Percentiles rank a stretch among this genome's conserved stretches.
Conservation (phyloP, 2,797 vertebrate genomes). For the Sebastes jordani region DNA sequence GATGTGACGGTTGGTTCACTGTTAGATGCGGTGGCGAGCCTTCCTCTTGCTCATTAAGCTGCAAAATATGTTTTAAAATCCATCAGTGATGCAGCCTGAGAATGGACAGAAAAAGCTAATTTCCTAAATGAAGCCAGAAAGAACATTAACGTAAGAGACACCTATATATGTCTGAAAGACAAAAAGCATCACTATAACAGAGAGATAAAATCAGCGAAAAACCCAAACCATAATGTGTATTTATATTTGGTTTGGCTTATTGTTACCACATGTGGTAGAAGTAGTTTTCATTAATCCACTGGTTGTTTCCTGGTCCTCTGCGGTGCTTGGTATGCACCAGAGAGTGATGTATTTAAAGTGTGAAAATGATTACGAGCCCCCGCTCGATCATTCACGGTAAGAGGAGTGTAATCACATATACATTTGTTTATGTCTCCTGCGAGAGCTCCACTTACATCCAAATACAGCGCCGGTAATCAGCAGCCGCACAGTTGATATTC, state of each 20-base stretch:
- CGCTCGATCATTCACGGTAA: slow-evolving; percentile 12
- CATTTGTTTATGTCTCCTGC: slow-evolving; percentile 31
- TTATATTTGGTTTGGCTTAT: background rate
- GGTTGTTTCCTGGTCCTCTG: background rate
- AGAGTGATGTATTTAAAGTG: slow-evolving; percentile 23
- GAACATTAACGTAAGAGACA: background rate
- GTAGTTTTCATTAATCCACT: background rate
- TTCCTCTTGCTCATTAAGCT: too few species aligned
- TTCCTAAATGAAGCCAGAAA: background rate
- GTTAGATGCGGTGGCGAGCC: too few species aligned
- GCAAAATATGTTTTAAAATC: too few species aligned
- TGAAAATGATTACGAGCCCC: slow-evolving; percentile 7
- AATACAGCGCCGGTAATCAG: slow-evolving; percentile 27
- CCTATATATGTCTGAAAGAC: too few species aligned
- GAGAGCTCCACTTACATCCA: slow-evolving; percentile 27
- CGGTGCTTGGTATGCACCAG: background rate
- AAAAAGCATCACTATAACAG: background rate
- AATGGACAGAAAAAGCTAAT: too few species aligned
- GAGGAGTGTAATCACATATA: slow-evolving; percentile 35
- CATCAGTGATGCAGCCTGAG: too few species aligned
- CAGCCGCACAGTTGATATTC: slow-evolving; percentile 1
- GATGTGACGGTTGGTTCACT: too few species aligned
- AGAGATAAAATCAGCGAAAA: background rate
- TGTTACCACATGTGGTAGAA: background rate
- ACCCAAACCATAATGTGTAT: background rate